Evolutionary conservation across 2,888 invertebrate species (phyloP), one percentile per base, ranked within the genome.

Genomic region (Tetanocera ferruginea): DNA sequence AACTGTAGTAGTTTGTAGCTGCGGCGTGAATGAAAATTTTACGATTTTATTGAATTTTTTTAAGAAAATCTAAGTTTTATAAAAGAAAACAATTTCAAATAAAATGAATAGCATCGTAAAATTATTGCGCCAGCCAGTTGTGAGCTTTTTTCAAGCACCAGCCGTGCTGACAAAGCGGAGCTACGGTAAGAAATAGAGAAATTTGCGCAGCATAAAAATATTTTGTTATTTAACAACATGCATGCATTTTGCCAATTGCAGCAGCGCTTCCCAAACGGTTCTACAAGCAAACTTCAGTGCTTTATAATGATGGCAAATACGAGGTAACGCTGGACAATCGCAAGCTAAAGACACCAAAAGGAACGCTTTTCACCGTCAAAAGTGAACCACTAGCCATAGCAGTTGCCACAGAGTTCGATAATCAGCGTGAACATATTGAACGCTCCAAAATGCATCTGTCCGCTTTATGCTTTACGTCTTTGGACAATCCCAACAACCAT

Each of bases 401-500:
- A 23, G 94, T 99, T 67, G 97, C 98, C 1, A 93, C 95, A 37
- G 99, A 99, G 92, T 99, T 99, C 97, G 95, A 96, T 84, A 91
- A 94, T 6, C 98, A 99, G 88, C 93, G 93, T 80, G 93, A 95
- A 34, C 91, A 91, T 75, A 95, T 99, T 81, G 90, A 94, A 79
- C 94, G 93, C 84, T 93, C 94, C 69, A 92, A 92, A 55, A 98
- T 98, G 98, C 97, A 98, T 90, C 90, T 98, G 94, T 98, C 97
- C 14, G 94, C 96, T 1, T 90, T 99, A 49, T 95, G 96, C 85
- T 98, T 96, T 86, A 98, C 97, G 28, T 94, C 95, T 37, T 90
- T 97, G 80, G 99, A 99, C 88, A 99, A 99, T 91, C 98, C 98
- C 6, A 94, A 95, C 83, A 93, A 94, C 83, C 91, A 94, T 79